These are phyloP conservation scores for Azorinus chamasolen DNA, from an alignment of 2,888 invertebrate species.

Conservation along the genomic window DNA sequence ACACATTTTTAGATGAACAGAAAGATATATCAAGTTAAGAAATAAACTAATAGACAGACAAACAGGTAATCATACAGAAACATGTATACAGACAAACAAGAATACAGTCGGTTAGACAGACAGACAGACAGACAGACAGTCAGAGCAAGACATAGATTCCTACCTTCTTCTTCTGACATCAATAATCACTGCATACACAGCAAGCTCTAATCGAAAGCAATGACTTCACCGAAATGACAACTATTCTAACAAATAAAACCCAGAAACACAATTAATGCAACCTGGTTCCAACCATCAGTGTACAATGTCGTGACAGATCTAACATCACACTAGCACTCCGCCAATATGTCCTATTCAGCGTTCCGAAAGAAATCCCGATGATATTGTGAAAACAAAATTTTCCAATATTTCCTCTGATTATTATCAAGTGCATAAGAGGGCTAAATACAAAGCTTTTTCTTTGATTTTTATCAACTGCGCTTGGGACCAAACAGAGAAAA, in stretches of 20 bases:
- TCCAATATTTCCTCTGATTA: slow-evolving; percentile 61
- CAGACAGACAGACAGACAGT: too few species aligned
- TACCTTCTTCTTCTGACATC: slow-evolving; percentile 34
- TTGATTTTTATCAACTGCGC: slow-evolving; percentile 62
- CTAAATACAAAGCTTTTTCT: slow-evolving; percentile 35
- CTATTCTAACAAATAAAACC: too few species aligned
- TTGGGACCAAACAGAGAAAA: slow-evolving; percentile 50
- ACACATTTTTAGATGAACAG: too few species aligned
- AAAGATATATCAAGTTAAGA: too few species aligned
- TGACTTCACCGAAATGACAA: too few species aligned
- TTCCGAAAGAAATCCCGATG: slow-evolving; percentile 56
- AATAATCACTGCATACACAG: slow-evolving; percentile 23
- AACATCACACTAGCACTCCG: not conserved
- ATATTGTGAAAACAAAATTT: slow-evolving; percentile 64
- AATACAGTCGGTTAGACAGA: too few species aligned
- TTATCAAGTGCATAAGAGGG: slow-evolving; percentile 39
- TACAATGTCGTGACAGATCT: too few species aligned
- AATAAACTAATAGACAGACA: too few species aligned
- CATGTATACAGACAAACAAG: too few species aligned
- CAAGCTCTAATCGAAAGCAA: too few species aligned
- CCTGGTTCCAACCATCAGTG: too few species aligned
- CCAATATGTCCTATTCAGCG: slow-evolving; percentile 46
- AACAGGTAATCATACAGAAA: too few species aligned
- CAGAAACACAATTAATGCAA: slow-evolving; percentile 24
- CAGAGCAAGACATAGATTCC: not conserved